Evolutionary conservation across 2,797 vertebrate genomes (phyloP).

Genomic region (Morus bassanus): DNA sequence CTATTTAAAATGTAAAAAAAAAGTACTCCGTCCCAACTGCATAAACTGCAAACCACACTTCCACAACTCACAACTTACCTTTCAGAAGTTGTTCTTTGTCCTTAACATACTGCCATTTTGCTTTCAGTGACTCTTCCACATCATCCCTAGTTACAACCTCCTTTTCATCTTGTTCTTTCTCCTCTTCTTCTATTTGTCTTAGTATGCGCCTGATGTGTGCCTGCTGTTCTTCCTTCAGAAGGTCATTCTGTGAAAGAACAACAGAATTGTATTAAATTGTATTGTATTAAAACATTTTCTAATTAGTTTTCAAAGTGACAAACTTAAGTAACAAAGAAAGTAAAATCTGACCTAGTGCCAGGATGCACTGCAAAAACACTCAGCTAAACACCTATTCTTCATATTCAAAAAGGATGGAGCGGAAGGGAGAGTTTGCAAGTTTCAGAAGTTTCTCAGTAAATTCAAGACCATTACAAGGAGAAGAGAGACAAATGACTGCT

Average conservation of each 20-base stretch:
- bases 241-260: conserved; percentile 65
- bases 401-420: neutral
- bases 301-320: neutral
- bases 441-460: neutral
- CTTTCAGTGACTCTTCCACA: conserved; percentile 72
- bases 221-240: conserved; percentile 71
- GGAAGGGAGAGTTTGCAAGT: neutral
- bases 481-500: neutral
- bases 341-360: neutral
- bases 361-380: neutral
- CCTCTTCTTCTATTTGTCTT: conserved; percentile 66
- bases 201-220: conserved; percentile 58
- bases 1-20: neutral
- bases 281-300: neutral
- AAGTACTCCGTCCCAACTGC: neutral
- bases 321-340: neutral
- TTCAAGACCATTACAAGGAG: neutral
- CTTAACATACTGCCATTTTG: conserved; percentile 69
- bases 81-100: conserved; percentile 73
- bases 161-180: conserved; percentile 46
- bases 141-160: conserved; percentile 71
- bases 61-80: conserved; percentile 58
- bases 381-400: neutral
- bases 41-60: neutral
- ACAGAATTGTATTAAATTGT: too few relatives aligned